Evolutionary conservation across 2,888 invertebrate genomes (phyloP), one percentile per base, ranked within the genome.

Genomic region (Folsomia candida): DNA sequence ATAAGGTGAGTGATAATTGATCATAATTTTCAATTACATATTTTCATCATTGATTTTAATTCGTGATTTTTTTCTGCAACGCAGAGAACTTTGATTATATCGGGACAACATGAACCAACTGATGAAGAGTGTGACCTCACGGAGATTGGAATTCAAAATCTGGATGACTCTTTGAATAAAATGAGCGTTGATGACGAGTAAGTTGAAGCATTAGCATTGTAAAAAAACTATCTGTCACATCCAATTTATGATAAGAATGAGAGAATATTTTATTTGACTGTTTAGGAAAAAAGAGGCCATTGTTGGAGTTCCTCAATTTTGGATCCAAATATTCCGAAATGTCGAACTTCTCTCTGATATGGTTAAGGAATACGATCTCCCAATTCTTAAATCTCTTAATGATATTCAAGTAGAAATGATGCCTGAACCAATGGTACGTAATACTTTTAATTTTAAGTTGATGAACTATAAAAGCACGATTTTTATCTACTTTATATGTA

Each of bases 241-340:
- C 18, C 51, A 51, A 51, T 51, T 51, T 14, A 51, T 51, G 51
- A 51, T 18, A 14, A 18, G 51, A 51, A 51, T 51, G 51, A 14
- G 51, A 18, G 24, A 25, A 18, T 62, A 11, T 4, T 29, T 27
- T 29, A 37, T 27, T 27, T 29, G 2, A 6, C 2, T 29, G 4
- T 28, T 11, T 67, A 37, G 57, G 26, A 29, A 22, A 58, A 26
- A 82, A 81, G 73, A 70, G 28, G 70, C 69, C 57, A 68, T 72
- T 11, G 20, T 51, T 83, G 97, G 97, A 72, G 89, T 99, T 81
- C 93, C 95, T 2, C 91, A 92, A 75, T 99, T 99, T 85, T 99
- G 98, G 98, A 86, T 94, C 77, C 94, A 92, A 27, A 93, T 95
- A 81, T 93, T 99, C 83, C 94, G 92, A 83, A 94, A 94, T 85